phyloP scores from a whole-genome alignment of 1,140 invertebrate species.

The Hetaerina americana region DNA sequence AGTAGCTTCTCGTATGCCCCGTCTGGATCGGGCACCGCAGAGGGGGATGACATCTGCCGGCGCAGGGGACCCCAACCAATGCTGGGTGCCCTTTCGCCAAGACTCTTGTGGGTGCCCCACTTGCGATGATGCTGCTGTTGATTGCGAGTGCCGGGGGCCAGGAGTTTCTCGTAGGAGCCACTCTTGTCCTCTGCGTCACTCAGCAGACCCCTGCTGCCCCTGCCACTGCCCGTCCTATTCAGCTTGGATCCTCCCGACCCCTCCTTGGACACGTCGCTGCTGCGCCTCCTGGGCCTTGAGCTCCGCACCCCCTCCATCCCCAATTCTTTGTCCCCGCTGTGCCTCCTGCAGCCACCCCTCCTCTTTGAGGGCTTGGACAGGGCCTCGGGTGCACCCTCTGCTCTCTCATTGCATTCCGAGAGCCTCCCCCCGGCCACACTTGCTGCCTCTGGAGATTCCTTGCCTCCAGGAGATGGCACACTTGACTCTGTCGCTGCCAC shows the following conservation, averaged over 20 bases:
- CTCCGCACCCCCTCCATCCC: too few species aligned
- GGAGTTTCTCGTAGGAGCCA: not conserved
- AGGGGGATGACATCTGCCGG: not conserved
- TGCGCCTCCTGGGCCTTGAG: not conserved
- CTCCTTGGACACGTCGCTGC: not conserved
- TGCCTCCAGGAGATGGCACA: too few species aligned
- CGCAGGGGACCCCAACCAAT: not conserved
- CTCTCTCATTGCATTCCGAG: too few species aligned
- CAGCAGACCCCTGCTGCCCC: not conserved
- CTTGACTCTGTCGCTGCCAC: too few species aligned
- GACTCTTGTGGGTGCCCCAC: not conserved
- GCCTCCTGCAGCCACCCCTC: not conserved
- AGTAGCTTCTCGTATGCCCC: not conserved
- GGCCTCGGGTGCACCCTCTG: too few species aligned
- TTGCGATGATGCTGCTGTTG: too few species aligned
- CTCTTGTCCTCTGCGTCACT: not conserved
- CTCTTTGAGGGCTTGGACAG: too few species aligned
- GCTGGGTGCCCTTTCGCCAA: not conserved
- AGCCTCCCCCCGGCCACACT: too few species aligned
- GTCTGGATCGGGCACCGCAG: not conserved
- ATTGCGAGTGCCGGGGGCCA: not conserved
- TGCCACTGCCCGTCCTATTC: not conserved
- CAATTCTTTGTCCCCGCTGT: not conserved
- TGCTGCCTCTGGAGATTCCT: too few species aligned
- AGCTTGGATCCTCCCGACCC: not conserved